phyloP scores from a whole-genome alignment of 2,113 vertebrate genomes.

The Fukomys damarensis region DNA sequence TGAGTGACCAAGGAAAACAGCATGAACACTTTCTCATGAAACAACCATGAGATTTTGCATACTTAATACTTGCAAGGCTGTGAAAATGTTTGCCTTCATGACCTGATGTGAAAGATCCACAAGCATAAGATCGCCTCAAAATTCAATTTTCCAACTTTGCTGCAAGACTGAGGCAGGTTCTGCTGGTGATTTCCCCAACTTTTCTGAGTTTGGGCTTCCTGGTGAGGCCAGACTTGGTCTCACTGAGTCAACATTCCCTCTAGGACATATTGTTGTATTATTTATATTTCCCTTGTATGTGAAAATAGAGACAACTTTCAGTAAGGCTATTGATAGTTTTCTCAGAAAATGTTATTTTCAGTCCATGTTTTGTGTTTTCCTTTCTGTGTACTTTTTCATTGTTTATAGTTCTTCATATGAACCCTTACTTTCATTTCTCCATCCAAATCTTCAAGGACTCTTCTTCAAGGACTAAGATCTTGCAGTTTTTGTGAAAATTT shows the following conservation, averaged over 20 bases:
- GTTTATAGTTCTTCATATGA: not conserved
- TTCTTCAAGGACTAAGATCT: not conserved
- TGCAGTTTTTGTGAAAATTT: not conserved
- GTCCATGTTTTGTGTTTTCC: not conserved
- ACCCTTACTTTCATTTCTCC: not conserved
- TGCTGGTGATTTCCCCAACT: not conserved
- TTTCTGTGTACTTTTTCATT: not conserved
- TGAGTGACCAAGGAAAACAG: not conserved
- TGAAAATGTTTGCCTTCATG: constrained; percentile 48
- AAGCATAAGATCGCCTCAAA: not conserved
- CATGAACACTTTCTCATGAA: constrained; percentile 50
- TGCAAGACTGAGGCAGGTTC: not conserved
- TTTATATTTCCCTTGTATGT: not conserved
- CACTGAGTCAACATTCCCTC: not conserved
- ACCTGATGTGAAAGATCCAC: not conserved
- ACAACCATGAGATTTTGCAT: constrained; percentile 44
- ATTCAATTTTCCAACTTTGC: constrained; percentile 10
- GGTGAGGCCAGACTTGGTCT: not conserved
- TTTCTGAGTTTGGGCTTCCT: not conserved
- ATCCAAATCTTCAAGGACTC: not conserved
- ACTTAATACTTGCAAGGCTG: constrained; percentile 56
- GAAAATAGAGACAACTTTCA: not conserved
- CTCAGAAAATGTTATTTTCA: constrained; percentile 7
- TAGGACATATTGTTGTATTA: not conserved
- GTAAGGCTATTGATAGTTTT: not conserved